Base-by-base conservation (phyloP, 2,113 vertebrate species). In the Asarcornis scutulata region DNA sequence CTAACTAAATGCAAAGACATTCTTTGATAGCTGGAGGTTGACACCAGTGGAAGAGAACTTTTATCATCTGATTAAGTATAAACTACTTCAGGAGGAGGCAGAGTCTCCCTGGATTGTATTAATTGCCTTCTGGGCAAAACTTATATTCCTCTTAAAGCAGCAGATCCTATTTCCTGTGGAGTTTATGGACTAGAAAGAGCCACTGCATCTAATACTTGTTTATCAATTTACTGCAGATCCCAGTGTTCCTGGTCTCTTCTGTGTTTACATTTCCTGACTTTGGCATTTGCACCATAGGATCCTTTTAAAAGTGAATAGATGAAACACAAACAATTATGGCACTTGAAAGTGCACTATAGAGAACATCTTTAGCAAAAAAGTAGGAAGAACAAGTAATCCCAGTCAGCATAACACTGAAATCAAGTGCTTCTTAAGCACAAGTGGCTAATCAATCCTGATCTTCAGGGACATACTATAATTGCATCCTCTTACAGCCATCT, bases 351-450 rank as follows among this genome's bases (percentile, higher is more conserved):
- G 32, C 34, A 53, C 32, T 78, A 3, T 17, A 59, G 6, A 68
- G 58, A 72, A 48, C 3, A 82, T 7, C 21, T 82, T 79, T 60
- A 72, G 12, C 22, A 75, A 90, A 93, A 55, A 67, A 18, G 17
- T 31, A 29, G 10, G 18, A 89, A 69, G 53, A 90, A 62, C 14
- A 78, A 80, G 17, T 86, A 75, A 68, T 44, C 7, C 9, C 76
- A 38, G 38, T 63, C 74, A 64, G 59, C 62, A 25, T 36, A 88
- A 69, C 8, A 42, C 26, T 67, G 27, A 87, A 94, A 87, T 96
- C 75, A 91, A 96, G 59, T 52, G 11, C 71, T 71, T 74, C 72
- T 94, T 86, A 74, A 88, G 8, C 34, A 89, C n/a, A 69, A 91
- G 75, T 67, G 85, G 64, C 9, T 91, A 88, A 89, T 40, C 42